A percentile compares a stretch with the other conserved stretches of the same genome.
phyloP scores from a whole-genome alignment of 2,797 vertebrate species.

The Lepus townsendii region DNA sequence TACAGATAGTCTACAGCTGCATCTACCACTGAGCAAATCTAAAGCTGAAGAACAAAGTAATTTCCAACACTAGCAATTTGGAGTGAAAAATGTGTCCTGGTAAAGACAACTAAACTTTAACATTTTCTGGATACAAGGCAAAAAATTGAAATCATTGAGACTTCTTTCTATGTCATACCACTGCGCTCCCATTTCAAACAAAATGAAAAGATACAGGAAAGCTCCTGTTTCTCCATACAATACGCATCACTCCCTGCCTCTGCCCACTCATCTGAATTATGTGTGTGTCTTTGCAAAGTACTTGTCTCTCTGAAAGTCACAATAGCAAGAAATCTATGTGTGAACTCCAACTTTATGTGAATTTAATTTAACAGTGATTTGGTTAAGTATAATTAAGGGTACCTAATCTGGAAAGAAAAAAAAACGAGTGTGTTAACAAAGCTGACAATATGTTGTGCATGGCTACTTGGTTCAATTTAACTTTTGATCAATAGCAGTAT shows the following conservation, averaged over 20 bases:
- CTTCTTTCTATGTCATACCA: background rate
- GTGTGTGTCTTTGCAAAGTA: constrained; percentile 55
- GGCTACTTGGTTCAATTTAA: constrained; percentile 68
- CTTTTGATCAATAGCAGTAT: constrained; percentile 66
- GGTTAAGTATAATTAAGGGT: constrained; percentile 74
- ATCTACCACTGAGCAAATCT: background rate
- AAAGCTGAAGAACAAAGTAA: constrained; percentile 57
- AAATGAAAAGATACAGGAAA: constrained; percentile 58
- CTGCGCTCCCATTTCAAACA: background rate
- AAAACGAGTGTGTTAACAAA: constrained; percentile 1
- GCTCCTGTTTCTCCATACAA: constrained; percentile 21
- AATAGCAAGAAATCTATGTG: constrained; percentile 62
- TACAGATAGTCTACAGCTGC: background rate
- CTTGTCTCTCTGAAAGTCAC: constrained; percentile 61
- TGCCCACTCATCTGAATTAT: constrained; percentile 56
- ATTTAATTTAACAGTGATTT: constrained; percentile 74
- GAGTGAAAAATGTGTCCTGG: constrained; percentile 32
- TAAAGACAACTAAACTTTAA: constrained; percentile 63
- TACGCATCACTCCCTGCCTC: constrained; percentile 30
- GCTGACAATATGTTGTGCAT: constrained; percentile 38
- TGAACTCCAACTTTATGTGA: constrained; percentile 67
- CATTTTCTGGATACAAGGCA: constrained; percentile 23
- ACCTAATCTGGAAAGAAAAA: accelerated
- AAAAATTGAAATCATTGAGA: constrained; percentile 42
- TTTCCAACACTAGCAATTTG: background rate